Evolutionary conservation across 2,113 vertebrate genomes (phyloP).

Genomic region (Sterna hirundo): DNA sequence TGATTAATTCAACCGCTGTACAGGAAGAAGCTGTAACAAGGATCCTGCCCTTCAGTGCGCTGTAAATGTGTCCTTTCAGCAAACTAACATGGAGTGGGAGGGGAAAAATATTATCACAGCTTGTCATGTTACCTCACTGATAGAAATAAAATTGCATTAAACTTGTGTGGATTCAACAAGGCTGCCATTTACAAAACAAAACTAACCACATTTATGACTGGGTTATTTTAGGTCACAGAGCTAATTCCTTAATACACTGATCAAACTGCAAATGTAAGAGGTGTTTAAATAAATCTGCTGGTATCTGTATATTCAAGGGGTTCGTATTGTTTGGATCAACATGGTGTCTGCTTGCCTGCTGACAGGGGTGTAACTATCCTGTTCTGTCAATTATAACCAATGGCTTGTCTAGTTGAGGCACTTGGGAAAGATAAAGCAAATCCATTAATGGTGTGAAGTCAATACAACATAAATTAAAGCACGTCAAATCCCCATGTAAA

Average conservation of each 20-base stretch:
- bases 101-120: background rate
- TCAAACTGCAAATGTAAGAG: background rate
- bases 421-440: slow-evolving; percentile 30
- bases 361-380: background rate
- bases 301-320: background rate
- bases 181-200: background rate
- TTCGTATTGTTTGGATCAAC: background rate
- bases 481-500: slow-evolving; percentile 8
- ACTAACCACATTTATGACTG: background rate
- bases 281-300: background rate
- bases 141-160: background rate
- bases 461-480: slow-evolving; percentile 3
- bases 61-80: background rate
- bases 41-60: background rate
- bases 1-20: background rate
- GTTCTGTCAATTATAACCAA: background rate
- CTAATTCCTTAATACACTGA: background rate
- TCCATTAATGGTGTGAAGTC: slow-evolving; percentile 1
- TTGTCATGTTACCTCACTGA: background rate
- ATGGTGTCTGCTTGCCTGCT: background rate
- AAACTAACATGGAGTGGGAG: background rate
- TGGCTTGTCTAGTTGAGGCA: background rate
- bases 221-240: background rate
- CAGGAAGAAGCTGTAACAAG: background rate
- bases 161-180: background rate